Evolutionary conservation across 2,888 invertebrate species (phyloP), one percentile per base, ranked within the genome.

Genomic region (Myathropa florea): DNA sequence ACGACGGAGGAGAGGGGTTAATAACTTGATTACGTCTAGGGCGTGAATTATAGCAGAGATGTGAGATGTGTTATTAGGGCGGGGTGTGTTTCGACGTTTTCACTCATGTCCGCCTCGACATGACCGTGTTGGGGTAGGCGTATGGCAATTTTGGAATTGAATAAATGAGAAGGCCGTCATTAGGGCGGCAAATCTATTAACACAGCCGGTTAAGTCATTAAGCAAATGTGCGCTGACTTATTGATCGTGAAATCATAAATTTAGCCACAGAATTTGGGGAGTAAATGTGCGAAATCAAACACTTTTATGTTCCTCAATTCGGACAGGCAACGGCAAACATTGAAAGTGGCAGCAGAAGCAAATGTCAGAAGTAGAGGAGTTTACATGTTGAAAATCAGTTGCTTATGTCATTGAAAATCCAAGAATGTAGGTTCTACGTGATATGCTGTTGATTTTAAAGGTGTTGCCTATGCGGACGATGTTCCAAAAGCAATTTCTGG

Each of bases 11-110:
- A 65, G 39, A 36, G 18, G 71, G 71, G 39, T 21, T 46, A 65
- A 72, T 71, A 39, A 21, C 59, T 60, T 53, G 79, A 60, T 65
- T 59, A 36, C 65, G 65, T 70, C 24, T 77, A 12, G 64, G 79
- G 72, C 33, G 65, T 60, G 60, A 72, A 61, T 61, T 65, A 21
- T 18, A 28, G 33, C 64, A 46, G 46, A 60, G 46, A 46, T 46
- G 46, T 60, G 24, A 65, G 59, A 72, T 46, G 46, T 46, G 46
- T 18, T 18, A 72, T 79, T 53, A 28, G 60, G 14, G 59, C 59
- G 59, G 72, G 30, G 46, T 23, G 2, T 14, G 7, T 9, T 71
- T 28, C 26, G 39, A 18, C 18, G 39, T 28, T 59, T 39, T 18
- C 39, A 23, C 21, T 30, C 57, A 30, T 67, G 55, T 55, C 18